Conservation (phyloP, 2,113 vertebrate species). For the Chloroceryle aenea region DNA sequence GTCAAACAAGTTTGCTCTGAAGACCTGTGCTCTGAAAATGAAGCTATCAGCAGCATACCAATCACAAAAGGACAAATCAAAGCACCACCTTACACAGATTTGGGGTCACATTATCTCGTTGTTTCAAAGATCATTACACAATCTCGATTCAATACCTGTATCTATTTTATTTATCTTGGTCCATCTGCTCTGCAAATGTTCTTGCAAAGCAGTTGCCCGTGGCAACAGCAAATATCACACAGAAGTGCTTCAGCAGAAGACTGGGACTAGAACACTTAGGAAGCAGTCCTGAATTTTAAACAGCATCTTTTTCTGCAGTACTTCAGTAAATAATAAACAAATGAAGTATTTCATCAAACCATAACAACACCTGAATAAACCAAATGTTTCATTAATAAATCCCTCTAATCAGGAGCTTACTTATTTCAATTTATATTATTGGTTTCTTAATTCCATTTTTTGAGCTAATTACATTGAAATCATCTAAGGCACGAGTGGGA, state of each 20-base stretch:
- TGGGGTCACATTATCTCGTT: neutral
- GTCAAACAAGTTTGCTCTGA: neutral
- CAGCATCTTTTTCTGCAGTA: neutral
- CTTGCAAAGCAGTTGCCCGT: conserved; percentile 73
- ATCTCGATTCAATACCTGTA: conserved; percentile 63
- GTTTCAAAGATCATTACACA: conserved; percentile 57
- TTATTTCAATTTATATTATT: neutral
- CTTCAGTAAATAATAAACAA: neutral
- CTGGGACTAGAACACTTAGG: neutral
- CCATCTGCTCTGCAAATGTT: conserved; percentile 75
- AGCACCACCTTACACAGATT: neutral
- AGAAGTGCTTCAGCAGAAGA: no score
- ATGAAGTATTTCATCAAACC: neutral
- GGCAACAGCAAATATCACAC: conserved; percentile 64
- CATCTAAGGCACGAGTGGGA: neutral
- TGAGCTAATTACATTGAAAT: neutral
- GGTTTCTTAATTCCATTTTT: neutral
- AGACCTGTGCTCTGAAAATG: neutral
- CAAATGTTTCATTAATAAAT: neutral
- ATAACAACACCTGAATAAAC: neutral
- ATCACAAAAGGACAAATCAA: neutral
- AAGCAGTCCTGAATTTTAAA: conserved; percentile 9
- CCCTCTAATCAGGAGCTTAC: neutral
- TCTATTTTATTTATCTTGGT: conserved; percentile 69
- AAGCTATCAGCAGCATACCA: neutral